phyloP scores from a whole-genome alignment of 2,797 vertebrate genomes.

The Thripadectes ignobilis region DNA sequence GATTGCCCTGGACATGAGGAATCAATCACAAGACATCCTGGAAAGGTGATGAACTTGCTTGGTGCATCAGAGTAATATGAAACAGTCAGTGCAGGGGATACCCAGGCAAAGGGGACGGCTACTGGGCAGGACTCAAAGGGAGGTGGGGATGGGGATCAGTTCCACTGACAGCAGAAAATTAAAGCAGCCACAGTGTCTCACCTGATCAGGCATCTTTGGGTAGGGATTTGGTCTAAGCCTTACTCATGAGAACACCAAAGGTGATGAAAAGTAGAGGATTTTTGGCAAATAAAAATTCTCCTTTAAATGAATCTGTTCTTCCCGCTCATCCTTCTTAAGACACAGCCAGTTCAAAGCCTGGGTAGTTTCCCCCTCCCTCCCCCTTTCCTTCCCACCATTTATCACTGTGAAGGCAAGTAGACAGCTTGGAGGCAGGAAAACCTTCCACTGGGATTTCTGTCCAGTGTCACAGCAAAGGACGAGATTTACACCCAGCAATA shows the following conservation, averaged over 20 bases:
- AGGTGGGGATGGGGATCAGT: constrained; percentile 15
- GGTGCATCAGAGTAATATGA: constrained; percentile 65
- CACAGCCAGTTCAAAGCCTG: constrained; percentile 63
- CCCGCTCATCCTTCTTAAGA: constrained; percentile 28
- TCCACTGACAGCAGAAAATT: neutral
- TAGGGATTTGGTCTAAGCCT: neutral
- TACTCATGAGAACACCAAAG: neutral
- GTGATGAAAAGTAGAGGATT: constrained; percentile 40
- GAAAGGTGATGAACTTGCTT: constrained; percentile 73
- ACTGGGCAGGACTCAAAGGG: constrained; percentile 55
- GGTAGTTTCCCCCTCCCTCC: constrained; percentile 12
- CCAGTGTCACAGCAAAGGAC: constrained; percentile 64
- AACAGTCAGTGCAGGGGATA: constrained; percentile 39
- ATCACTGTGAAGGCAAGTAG: constrained; percentile 76
- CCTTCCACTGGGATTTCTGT: constrained; percentile 77
- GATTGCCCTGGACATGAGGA: constrained; percentile 73
- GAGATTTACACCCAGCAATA: constrained; percentile 28
- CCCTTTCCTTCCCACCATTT: constrained; percentile 62
- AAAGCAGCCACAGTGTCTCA: neutral
- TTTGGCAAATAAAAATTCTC: constrained; percentile 33
- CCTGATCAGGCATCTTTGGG: neutral
- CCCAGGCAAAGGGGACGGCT: constrained; percentile 64
- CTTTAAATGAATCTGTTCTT: constrained; percentile 30
- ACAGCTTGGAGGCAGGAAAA: constrained; percentile 65
- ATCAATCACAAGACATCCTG: constrained; percentile 73